A percentile compares a stretch with the other conserved stretches of the same genome.
Evolutionary conservation across 2,888 invertebrate genomes (phyloP).

Genomic region (Syritta pipiens): DNA sequence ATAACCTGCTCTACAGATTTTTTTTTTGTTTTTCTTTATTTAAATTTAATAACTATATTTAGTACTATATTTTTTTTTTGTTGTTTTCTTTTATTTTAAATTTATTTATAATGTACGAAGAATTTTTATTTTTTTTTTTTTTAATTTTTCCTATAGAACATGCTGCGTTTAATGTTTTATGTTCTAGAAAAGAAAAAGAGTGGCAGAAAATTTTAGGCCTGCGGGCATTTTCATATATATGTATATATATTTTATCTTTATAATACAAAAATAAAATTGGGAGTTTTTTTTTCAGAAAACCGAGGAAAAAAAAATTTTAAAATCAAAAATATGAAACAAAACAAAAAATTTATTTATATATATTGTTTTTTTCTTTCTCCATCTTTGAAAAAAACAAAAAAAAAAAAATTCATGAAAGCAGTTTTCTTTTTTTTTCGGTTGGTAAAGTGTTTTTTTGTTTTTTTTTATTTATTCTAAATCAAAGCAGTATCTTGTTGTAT

Average conservation of each 20-base stretch:
- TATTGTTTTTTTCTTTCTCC: slow-evolving; percentile 16
- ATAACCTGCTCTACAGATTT: slow-evolving; percentile 69
- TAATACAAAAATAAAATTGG: slow-evolving; percentile 24
- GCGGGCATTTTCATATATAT: slow-evolving; percentile 42
- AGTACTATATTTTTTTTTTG: slow-evolving; percentile 53
- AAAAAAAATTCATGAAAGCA: slow-evolving; percentile 50
- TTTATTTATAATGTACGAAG: slow-evolving; percentile 67
- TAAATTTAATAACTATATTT: slow-evolving; percentile 69
- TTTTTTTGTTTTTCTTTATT: slow-evolving; percentile 36
- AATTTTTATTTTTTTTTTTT: slow-evolving; percentile 43
- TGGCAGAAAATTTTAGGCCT: slow-evolving; percentile 18
- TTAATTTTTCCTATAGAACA: slow-evolving; percentile 68
- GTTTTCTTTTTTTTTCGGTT: slow-evolving; percentile 34
- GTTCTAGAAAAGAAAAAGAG: slow-evolving; percentile 20
- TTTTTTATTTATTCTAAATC: slow-evolving; percentile 38
- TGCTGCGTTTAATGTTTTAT: slow-evolving; percentile 58
- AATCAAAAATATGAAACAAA: too few relatives aligned
- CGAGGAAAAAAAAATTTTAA: too few relatives aligned
- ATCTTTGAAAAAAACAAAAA: too few relatives aligned
- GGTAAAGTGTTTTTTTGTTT: slow-evolving; percentile 41
- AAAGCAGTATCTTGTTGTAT: slow-evolving; percentile 61
- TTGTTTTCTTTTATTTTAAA: slow-evolving; percentile 15
- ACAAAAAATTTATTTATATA: slow-evolving; percentile 20
- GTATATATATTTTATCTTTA: slow-evolving; percentile 32
- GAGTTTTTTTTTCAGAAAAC: too few relatives aligned